A percentile compares a stretch with the other conserved stretches of the same genome.
Conservation (phyloP, 1,140 invertebrate genomes). For the Trissolcus basalis region DNA sequence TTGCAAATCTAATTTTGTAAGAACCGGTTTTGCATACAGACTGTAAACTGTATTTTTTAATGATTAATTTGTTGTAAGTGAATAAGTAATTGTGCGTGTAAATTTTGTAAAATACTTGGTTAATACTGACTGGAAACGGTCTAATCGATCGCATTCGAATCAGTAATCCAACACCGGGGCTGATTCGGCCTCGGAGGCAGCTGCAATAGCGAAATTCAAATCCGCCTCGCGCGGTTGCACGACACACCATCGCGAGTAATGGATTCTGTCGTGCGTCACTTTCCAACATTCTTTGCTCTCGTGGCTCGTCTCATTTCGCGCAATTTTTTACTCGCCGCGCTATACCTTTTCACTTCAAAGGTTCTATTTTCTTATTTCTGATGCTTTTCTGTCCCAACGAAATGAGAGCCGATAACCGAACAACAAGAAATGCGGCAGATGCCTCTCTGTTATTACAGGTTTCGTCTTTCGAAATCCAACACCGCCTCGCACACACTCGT, state of each 20-base stretch:
- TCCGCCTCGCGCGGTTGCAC: conserved; percentile 50
- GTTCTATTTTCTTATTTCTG: conserved; percentile 50
- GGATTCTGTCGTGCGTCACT: conserved; percentile 47
- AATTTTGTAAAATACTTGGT: no score
- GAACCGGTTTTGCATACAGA: no score
- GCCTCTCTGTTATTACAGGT: conserved; percentile 68
- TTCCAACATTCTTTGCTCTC: conserved; percentile 28
- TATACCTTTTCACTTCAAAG: conserved; percentile 16
- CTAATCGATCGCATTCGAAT: conserved; percentile 63
- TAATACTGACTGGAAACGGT: no score
- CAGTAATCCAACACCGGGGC: conserved; percentile 64
- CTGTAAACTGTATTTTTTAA: no score
- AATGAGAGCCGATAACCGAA: conserved; percentile 57
- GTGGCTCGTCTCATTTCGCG: conserved; percentile 9
- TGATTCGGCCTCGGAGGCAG: conserved; percentile 62
- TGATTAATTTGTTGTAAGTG: no score
- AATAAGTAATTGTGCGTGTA: no score
- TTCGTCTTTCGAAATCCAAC: conserved; percentile 67
- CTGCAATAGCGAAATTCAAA: conserved; percentile 67
- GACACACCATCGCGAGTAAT: conserved; percentile 42
- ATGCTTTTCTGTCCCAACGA: conserved; percentile 46
- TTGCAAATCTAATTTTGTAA: no score
- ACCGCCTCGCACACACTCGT: conserved; percentile 46
- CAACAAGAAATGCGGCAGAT: conserved; percentile 65
- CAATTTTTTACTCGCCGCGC: conserved; percentile 3